Evolutionary conservation across 2,888 invertebrate species (phyloP).

Genomic region (Cistogaster globosa): DNA sequence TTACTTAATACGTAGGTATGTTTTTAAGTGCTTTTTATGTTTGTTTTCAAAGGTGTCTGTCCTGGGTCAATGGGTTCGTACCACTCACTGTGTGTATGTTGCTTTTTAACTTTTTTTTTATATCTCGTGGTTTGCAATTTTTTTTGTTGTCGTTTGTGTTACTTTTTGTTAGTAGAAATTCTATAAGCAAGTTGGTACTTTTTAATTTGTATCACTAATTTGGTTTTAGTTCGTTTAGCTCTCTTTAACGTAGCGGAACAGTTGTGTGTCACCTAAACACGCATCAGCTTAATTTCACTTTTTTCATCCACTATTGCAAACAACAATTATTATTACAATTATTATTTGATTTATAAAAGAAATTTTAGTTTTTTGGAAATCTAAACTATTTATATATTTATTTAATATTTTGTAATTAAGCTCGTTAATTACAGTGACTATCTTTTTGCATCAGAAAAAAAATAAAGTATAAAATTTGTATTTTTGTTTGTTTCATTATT

Average conservation of each 20-base stretch:
- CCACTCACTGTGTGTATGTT: no score
- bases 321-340: constrained; percentile 11
- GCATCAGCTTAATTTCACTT: constrained; percentile 22
- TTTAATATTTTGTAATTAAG: background rate
- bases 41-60: background rate
- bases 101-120: constrained; percentile 2
- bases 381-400: constrained; percentile 44
- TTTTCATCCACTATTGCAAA: constrained; percentile 9
- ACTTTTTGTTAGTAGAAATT: constrained; percentile 51
- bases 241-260: constrained; percentile 63
- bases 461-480: no score
- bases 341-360: constrained; percentile 20
- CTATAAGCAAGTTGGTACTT: constrained; percentile 60
- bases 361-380: constrained; percentile 24
- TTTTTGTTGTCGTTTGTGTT: background rate
- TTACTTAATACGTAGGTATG: constrained; percentile 1
- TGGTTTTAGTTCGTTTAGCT: constrained; percentile 62
- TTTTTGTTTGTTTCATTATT: no score
- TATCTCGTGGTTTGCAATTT: background rate
- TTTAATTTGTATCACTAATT: constrained; percentile 34
- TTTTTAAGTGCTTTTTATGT: constrained; percentile 5
- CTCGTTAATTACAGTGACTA: no score
- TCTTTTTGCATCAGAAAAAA: no score
- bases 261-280: constrained; percentile 1
- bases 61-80: background rate